Percentiles rank a stretch among this genome's conserved stretches.
These are phyloP conservation scores for Drosophila incognita DNA, from an alignment of 2,888 invertebrate species.

Conservation along the genomic window DNA sequence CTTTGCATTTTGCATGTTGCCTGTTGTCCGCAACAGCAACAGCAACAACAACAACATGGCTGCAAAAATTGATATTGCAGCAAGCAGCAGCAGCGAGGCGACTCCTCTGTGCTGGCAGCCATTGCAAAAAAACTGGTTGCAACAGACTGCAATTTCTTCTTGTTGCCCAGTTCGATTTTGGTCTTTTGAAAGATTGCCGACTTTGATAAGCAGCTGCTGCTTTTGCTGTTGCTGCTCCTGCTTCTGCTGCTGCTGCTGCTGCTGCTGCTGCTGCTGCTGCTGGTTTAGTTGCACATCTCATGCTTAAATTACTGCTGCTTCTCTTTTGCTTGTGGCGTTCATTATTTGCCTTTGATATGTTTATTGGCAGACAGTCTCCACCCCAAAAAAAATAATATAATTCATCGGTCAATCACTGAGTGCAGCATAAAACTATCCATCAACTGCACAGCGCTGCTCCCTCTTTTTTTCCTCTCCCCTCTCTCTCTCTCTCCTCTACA, in stretches of 20 bases:
- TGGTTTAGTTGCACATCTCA: conserved; percentile 35
- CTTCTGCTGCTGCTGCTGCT: background rate
- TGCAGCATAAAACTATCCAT: conserved; percentile 13
- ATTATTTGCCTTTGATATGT: conserved; percentile 63
- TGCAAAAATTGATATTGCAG: conserved; percentile 32
- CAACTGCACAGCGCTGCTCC: background rate
- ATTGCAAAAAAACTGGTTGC: conserved; percentile 68
- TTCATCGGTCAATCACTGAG: conserved; percentile 25
- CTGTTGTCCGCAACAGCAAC: conserved; percentile 59
- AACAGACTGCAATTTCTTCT: conserved; percentile 43
- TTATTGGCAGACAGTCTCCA: conserved; percentile 53
- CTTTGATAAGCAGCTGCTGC: conserved; percentile 81
- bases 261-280: conserved; percentile 31
- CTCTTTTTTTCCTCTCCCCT: background rate
- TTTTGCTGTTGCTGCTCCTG: background rate
- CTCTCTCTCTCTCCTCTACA: background rate
- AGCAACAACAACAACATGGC: conserved; percentile 53
- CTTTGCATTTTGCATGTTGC: conserved; percentile 81
- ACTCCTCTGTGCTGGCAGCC: conserved; percentile 50
- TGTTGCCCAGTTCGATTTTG: conserved; percentile 54
- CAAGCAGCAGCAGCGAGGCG: conserved; percentile 6
- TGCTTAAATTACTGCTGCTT: conserved; percentile 5
- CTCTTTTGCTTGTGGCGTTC: conserved; percentile 51
- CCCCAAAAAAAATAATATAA: background rate
- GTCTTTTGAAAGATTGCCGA: conserved; percentile 85